A percentile compares a stretch with the other conserved stretches of the same genome.
Evolutionary conservation across 2,797 vertebrate genomes (phyloP).

Genomic region (Smutsia gigantea): DNA sequence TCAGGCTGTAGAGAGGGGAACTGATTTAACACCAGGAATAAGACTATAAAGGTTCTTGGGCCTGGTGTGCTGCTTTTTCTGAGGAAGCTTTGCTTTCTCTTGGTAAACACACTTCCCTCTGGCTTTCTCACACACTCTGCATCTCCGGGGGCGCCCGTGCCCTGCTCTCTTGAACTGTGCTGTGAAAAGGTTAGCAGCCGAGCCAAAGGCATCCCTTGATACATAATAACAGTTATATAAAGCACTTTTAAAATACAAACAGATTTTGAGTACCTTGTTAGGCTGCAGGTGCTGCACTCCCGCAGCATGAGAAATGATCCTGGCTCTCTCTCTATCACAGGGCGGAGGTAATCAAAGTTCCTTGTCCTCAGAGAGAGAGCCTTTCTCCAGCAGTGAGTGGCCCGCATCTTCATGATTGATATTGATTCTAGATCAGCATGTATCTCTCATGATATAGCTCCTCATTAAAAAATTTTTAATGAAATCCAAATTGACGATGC

Average conservation of each 20-base stretch:
- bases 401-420: not conserved
- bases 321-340: not conserved
- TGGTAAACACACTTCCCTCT: not conserved
- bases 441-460: not conserved
- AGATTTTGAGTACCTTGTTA: conserved; percentile 64
- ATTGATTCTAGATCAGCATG: not conserved
- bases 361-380: not conserved
- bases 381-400: not conserved
- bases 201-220: not conserved
- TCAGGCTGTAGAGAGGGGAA: conserved; percentile 53
- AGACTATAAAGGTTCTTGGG: not conserved
- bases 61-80: not conserved
- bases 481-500: not conserved
- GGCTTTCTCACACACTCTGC: not conserved
- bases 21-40: conserved; percentile 68
- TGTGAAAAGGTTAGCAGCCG: conserved; percentile 44
- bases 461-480: not conserved
- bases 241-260: conserved; percentile 62
- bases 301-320: conserved; percentile 32
- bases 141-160: not conserved
- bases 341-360: not conserved
- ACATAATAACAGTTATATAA: conserved; percentile 57
- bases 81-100: not conserved
- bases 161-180: conserved; percentile 12
- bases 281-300: conserved; percentile 11